Evolutionary conservation across 2,797 vertebrate species (phyloP), one percentile per base, ranked within the genome.

Genomic region (Bufotes viridis): DNA sequence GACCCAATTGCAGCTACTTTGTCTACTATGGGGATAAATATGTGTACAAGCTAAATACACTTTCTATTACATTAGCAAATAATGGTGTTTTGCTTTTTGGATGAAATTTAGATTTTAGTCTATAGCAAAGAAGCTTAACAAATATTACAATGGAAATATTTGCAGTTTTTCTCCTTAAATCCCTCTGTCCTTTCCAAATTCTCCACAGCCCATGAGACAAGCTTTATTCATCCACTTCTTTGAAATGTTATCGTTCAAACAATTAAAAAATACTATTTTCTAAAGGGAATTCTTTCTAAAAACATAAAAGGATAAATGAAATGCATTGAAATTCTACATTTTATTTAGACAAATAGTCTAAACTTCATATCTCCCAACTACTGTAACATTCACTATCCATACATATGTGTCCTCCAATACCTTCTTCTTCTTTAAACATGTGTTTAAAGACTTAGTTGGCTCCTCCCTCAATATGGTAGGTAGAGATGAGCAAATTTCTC

Each of bases 141-240:
- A 78, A 86, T 89, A 86, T 86, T 86, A 76, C 80, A 82, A 74
- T 34, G 57, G 72, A 87, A 87, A 89, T 89, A 89, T 86, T 86
- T 89, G 51, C 85, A 83, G 88, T 89, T 89, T 86, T 87, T 89
- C 88, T 89, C 74, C 85, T 67, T 87, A 89, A 89, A 89, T 89
- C 88, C 84, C 81, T 89, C 84, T 89, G 88, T 89, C 88, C 84
- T 89, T 89, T 89, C 79, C 74, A 79, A 24, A 87, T 82, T 86
- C 78, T 85, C 22, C 72, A 83, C 74, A 79, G 80, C 88, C 80
- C 72, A 51, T 0, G 51, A 83, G 78, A 89, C 80, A 65, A 87
- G 87, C 84, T 89, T 86, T 86, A 86, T 86, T 86, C 84, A 83
- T 89, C 72, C 84, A 78, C 63, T 86, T 82, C 84, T 87, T 83